phyloP scores from a whole-genome alignment of 2,888 invertebrate genomes.

The Omphaloscelis lunosa region DNA sequence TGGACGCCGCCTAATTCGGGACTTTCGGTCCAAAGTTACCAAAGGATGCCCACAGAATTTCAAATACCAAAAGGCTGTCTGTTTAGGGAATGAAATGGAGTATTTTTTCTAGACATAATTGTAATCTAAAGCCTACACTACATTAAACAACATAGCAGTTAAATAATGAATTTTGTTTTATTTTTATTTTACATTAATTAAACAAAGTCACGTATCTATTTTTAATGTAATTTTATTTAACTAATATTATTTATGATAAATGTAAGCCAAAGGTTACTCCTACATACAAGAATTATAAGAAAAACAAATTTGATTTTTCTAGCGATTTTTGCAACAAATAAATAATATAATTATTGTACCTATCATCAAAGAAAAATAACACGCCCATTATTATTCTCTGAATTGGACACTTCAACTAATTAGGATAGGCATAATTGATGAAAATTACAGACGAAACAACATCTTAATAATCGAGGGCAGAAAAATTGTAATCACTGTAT shows the following conservation, averaged over 20 bases:
- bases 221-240: background rate
- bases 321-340: background rate
- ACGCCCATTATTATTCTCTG: slow-evolving; percentile 1
- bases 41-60: slow-evolving; percentile 32
- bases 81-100: background rate
- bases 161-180: background rate
- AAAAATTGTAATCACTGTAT: slow-evolving; percentile 22
- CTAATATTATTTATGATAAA: background rate
- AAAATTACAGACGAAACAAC: slow-evolving; percentile 36
- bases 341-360: background rate
- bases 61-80: slow-evolving; percentile 41
- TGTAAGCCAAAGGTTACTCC: background rate
- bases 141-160: background rate
- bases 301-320: background rate
- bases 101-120: slow-evolving; percentile 1
- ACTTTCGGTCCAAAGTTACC: slow-evolving; percentile 20
- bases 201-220: background rate
- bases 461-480: background rate
- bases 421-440: slow-evolving; percentile 27
- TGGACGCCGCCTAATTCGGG: slow-evolving; percentile 26
- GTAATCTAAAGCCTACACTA: background rate
- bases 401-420: slow-evolving; percentile 22
- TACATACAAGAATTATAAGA: background rate
- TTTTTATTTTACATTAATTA: background rate
- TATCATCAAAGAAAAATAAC: slow-evolving; percentile 1